These are phyloP conservation scores for Bradysia coprophila DNA, from an alignment of 1,140 invertebrate species.

Conservation along the genomic window DNA sequence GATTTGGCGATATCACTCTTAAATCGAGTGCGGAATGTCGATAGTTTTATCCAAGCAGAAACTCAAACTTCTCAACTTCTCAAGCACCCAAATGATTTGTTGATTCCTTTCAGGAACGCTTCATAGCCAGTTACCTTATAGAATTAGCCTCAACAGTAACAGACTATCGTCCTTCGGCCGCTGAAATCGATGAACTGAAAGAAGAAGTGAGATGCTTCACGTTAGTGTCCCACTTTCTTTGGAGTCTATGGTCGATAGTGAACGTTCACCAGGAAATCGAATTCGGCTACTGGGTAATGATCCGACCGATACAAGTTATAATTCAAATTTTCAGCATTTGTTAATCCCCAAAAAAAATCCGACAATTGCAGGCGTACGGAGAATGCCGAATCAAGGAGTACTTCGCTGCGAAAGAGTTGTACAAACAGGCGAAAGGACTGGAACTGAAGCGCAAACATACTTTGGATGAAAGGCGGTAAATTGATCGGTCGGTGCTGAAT, in stretches of 20 bases:
- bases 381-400: slow-evolving; percentile 2
- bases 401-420: slow-evolving; percentile 3
- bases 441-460: slow-evolving; percentile 1
- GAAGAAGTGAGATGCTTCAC: slow-evolving; percentile 65
- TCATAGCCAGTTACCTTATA: not conserved
- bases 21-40: too few species aligned
- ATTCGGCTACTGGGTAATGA: slow-evolving; percentile 85
- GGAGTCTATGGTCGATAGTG: slow-evolving; percentile 80
- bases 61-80: too few species aligned
- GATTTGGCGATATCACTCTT: too few species aligned
- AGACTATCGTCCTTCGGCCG: slow-evolving; percentile 11
- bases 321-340: not conserved
- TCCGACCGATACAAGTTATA: not conserved
- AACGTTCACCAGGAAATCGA: slow-evolving; percentile 75
- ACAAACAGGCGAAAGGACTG: not conserved
- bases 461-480: not conserved
- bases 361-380: slow-evolving; percentile 4
- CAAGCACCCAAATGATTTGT: too few species aligned
- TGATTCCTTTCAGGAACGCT: not conserved
- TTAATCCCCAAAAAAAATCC: not conserved
- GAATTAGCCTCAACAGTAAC: not conserved
- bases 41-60: too few species aligned
- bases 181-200: slow-evolving; percentile 12
- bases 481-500: too few species aligned
- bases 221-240: slow-evolving; percentile 81